Percentiles rank a stretch among this genome's conserved stretches.
Evolutionary conservation across 1,140 invertebrate species (phyloP).

Genomic region (Ridgeia piscesae): DNA sequence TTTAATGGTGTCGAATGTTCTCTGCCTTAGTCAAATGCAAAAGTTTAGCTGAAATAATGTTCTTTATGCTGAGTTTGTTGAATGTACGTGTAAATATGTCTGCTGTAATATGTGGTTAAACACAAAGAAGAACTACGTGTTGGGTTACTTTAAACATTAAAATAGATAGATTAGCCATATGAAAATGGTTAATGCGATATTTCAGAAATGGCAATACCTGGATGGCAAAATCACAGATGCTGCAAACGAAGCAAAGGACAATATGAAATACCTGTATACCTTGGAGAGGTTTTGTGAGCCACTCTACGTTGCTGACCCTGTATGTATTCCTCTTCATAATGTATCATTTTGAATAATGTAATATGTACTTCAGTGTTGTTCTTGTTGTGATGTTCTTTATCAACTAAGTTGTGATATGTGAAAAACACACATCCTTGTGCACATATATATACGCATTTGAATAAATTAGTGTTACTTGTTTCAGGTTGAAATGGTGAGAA

Average conservation of each 20-base stretch:
- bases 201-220: conserved; percentile 54
- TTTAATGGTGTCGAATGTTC: no score
- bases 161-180: no score
- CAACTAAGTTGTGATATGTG: neutral
- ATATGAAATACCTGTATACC: conserved; percentile 90
- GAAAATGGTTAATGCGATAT: no score
- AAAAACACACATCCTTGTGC: neutral
- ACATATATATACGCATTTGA: neutral
- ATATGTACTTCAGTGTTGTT: neutral
- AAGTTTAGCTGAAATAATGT: neutral
- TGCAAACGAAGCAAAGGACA: conserved; percentile 89
- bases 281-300: conserved; percentile 93
- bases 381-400: neutral
- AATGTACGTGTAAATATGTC: neutral
- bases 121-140: no score
- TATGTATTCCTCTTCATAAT: conserved; percentile 47
- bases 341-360: neutral
- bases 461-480: neutral
- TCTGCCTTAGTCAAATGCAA: neutral
- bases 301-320: conserved; percentile 88
- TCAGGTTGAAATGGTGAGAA: conserved; percentile 56
- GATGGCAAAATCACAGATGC: conserved; percentile 55
- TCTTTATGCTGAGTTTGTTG: neutral
- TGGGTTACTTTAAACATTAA: no score
- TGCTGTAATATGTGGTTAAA: neutral